Percentiles rank a stretch among this genome's conserved stretches.
These are phyloP conservation scores for Heliconius hortense DNA, from an alignment of 2,888 invertebrate genomes.

Conservation along the genomic window DNA sequence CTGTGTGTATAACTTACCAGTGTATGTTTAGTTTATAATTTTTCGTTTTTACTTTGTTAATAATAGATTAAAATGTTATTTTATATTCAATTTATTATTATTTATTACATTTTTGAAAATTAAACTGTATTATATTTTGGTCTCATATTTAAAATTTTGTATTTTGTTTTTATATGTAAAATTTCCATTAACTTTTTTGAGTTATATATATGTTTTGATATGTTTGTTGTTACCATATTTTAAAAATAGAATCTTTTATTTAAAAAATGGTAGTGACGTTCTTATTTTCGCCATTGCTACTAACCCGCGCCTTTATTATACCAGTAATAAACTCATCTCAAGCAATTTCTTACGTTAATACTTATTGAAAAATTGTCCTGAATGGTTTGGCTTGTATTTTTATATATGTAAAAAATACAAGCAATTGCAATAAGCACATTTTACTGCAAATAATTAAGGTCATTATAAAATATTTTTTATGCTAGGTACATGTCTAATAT, in stretches of 20 bases:
- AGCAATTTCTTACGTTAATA: not conserved
- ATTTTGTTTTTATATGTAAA: not conserved
- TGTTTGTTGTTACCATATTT: not conserved
- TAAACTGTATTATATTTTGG: constrained; percentile 2
- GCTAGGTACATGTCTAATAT: no score
- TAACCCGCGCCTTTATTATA: not conserved
- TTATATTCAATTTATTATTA: not conserved
- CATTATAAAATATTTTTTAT: not conserved
- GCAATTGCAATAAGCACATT: not conserved
- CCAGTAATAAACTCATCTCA: not conserved
- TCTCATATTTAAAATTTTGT: not conserved
- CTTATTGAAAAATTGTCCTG: not conserved
- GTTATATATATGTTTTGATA: not conserved
- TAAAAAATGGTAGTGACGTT: not conserved
- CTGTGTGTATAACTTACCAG: not conserved
- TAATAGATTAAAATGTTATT: not conserved
- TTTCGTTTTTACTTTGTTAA: not conserved
- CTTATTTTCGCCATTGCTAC: not conserved
- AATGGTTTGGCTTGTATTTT: not conserved
- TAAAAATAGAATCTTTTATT: not conserved
- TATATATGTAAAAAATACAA: no score
- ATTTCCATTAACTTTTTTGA: not conserved
- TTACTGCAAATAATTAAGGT: not conserved
- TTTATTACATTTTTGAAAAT: not conserved
- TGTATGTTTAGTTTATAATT: not conserved